Evolutionary conservation across 2,797 vertebrate species (phyloP).

Genomic region (Pachyuromys duprasi): DNA sequence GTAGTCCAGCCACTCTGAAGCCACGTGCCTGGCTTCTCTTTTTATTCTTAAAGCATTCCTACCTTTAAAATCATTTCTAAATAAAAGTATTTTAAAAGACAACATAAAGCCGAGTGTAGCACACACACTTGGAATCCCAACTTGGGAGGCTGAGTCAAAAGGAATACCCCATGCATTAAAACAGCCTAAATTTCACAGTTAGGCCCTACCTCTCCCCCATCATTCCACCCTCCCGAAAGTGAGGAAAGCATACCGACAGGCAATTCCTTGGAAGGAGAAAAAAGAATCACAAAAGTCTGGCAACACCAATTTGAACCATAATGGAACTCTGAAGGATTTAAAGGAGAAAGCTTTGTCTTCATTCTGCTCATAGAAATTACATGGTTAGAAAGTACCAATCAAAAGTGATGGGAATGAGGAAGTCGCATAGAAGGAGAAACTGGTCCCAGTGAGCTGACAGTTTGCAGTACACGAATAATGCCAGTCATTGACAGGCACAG

Average conservation of each 20-base stretch:
- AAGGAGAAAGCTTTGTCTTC: neutral
- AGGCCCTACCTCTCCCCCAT: no score
- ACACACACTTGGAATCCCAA: neutral
- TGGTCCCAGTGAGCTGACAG: neutral
- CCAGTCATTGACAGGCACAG: neutral
- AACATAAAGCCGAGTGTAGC: neutral
- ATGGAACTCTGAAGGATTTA: neutral
- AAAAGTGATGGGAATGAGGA: neutral
- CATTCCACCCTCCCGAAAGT: neutral
- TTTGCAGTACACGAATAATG: neutral
- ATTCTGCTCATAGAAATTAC: neutral
- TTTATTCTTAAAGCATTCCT: neutral
- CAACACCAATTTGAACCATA: neutral
- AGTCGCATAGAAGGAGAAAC: neutral
- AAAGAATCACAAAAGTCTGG: neutral
- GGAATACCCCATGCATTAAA: neutral
- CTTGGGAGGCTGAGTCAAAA: neutral
- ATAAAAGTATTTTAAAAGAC: conserved; percentile 6
- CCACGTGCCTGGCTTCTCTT: neutral
- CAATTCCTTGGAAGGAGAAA: neutral
- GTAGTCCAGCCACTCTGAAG: no score
- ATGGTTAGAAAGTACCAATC: neutral
- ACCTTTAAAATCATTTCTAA: neutral
- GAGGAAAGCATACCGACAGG: neutral
- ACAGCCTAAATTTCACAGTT: neutral